Percentiles rank a stretch among this genome's conserved stretches.
Conservation (phyloP, 2,113 vertebrate genomes). For the Glareola pratincola region DNA sequence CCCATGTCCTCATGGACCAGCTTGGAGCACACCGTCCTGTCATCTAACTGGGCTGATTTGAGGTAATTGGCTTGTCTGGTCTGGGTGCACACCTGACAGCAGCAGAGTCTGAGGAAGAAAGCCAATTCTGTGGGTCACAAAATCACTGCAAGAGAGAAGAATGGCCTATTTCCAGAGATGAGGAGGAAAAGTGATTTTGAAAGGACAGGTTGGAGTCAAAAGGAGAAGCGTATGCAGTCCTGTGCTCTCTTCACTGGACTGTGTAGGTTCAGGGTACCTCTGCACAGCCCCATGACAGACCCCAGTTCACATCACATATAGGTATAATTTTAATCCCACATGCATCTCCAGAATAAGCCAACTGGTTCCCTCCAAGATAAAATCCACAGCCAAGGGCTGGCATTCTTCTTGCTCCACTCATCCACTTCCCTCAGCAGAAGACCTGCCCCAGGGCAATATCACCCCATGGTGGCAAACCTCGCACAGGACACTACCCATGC, state of each 20-base stretch:
- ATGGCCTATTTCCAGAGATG: not conserved
- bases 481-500: too few species aligned
- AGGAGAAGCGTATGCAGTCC: not conserved
- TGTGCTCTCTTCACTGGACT: not conserved
- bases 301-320: not conserved
- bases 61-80: not conserved
- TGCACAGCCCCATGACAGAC: not conserved
- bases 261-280: not conserved
- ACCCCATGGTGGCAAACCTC: not conserved
- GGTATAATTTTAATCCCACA: not conserved
- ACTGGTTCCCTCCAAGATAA: not conserved
- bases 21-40: not conserved
- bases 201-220: not conserved
- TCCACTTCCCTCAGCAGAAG: not conserved
- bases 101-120: not conserved
- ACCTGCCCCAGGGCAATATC: not conserved
- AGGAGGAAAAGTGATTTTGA: not conserved
- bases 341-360: not conserved
- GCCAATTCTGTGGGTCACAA: not conserved
- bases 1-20: not conserved
- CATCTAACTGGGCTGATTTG: not conserved
- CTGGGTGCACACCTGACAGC: not conserved
- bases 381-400: not conserved
- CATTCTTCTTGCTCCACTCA: not conserved
- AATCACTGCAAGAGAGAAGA: not conserved